Base-by-base conservation (phyloP, 2,888 invertebrate species). In the Cylloceria caligata region DNA sequence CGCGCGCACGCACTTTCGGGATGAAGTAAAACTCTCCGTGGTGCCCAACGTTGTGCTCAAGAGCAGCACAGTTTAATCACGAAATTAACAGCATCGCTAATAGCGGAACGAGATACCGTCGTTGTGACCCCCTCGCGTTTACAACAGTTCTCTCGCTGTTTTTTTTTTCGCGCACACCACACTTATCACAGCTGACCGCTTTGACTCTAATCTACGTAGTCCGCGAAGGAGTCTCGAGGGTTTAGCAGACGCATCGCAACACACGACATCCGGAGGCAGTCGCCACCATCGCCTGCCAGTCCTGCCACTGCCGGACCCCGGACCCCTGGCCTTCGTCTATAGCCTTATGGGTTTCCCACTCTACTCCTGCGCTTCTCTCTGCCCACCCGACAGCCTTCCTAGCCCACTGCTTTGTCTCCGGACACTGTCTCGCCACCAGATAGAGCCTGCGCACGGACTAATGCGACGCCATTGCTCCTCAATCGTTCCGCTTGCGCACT, bases 251-350 rank as follows among this genome's bases (percentile, higher is more conserved):
- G 83, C 84, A 85, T 84, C 72, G 80, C 71, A 68, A 79, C 79
- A 71, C 79, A 83, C 83, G 84, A 85, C 76, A 77, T 80, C 74
- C 68, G 77, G 83, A 83, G 81, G 83, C 81, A 81, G 80, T 79
- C 81, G 81, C 81, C 80, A 84, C 84, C 76, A 83, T 83, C 81
- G 79, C 83, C 81, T 74, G 72, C 78, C 74, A 84, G 76, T 76
- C 77, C 74, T 78, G 80, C 80, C 74, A 79, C 82, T 82, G 82
- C 49, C 72, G 78, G 68, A 78, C 72, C 69, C 81, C 81, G n/a
- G 49, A 30, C 30, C 65, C 42, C 34, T 55, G 69, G 36, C 55
- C 55, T 75, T 67, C 67, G 57, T 64, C 75, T 24, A 49, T 49
- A 36, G 47, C 64, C 65, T 64, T 74, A 45, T 42, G 30, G 13